A percentile compares a stretch with the other conserved stretches of the same genome.
These are phyloP conservation scores for Chrysolina haemoptera DNA, from an alignment of 2,888 invertebrate genomes.

Conservation along the genomic window DNA sequence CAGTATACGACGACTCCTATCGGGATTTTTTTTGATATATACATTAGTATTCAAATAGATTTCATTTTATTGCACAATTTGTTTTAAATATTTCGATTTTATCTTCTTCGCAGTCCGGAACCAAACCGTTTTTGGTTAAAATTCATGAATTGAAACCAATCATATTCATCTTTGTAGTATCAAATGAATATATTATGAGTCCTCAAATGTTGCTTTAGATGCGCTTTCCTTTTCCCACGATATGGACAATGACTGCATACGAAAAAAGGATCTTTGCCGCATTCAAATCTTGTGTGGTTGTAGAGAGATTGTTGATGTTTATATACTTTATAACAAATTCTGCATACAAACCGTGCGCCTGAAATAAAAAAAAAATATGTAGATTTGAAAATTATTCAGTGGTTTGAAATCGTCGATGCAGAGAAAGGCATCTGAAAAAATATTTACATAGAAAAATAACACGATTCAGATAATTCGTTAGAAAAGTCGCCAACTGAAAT, in stretches of 20 bases:
- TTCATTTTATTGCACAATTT: too few species aligned
- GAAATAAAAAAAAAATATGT: constrained; percentile 6
- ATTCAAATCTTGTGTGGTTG: constrained; percentile 55
- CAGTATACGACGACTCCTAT: too few species aligned
- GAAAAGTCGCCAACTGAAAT: too few species aligned
- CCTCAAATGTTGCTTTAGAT: constrained; percentile 27
- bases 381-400: not conserved
- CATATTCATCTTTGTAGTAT: too few species aligned
- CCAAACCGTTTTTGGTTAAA: too few species aligned
- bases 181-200: constrained; percentile 28
- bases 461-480: too few species aligned
- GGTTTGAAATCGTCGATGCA: not conserved
- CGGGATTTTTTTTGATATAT: too few species aligned
- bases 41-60: too few species aligned
- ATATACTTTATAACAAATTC: constrained; percentile 76
- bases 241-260: constrained; percentile 45
- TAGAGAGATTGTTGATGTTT: constrained; percentile 61
- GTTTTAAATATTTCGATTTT: too few species aligned
- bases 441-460: too few species aligned
- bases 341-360: constrained; percentile 21
- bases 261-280: constrained; percentile 54
- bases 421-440: not conserved
- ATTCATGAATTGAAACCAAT: too few species aligned
- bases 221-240: constrained; percentile 31
- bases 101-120: too few species aligned